Conservation (phyloP, 2,113 vertebrate species). For the Echinops telfairi region DNA sequence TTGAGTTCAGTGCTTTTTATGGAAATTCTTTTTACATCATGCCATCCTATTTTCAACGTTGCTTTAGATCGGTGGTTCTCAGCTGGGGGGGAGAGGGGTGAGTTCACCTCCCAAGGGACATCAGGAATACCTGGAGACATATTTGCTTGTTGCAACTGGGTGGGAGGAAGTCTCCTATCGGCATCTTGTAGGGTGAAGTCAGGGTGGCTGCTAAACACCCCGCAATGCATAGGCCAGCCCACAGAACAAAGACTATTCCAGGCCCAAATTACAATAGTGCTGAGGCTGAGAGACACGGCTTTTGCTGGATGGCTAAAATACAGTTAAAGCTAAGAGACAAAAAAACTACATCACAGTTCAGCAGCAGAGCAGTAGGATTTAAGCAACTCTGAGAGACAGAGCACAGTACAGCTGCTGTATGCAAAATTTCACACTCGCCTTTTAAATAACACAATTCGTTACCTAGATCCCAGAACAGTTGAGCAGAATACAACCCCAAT, state of each 20-base stretch:
- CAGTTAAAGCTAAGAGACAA: neutral
- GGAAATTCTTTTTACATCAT: slow-evolving; percentile 67
- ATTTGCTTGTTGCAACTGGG: neutral
- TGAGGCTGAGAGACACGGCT: neutral
- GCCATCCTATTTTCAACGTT: slow-evolving; percentile 50
- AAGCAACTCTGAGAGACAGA: slow-evolving; percentile 13
- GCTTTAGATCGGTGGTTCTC: slow-evolving; percentile 54
- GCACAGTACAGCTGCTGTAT: neutral
- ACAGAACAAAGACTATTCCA: neutral
- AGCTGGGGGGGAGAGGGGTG: neutral
- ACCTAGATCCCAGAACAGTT: slow-evolving; percentile 73
- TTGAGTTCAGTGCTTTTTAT: slow-evolving; percentile 39
- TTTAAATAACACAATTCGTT: slow-evolving; percentile 47
- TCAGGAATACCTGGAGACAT: neutral
- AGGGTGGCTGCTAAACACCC: neutral
- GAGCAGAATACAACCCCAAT: slow-evolving; percentile 81
- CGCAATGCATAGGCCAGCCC: neutral
- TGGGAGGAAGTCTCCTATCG: neutral
- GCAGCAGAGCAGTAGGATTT: neutral
- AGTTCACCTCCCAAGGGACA: slow-evolving; percentile 1
- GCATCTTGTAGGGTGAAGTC: neutral
- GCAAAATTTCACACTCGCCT: neutral
- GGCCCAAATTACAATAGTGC: neutral
- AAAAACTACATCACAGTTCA: neutral
- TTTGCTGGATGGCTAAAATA: neutral